Base-by-base conservation (phyloP, 2,888 invertebrate species). In the Formica aserva region DNA sequence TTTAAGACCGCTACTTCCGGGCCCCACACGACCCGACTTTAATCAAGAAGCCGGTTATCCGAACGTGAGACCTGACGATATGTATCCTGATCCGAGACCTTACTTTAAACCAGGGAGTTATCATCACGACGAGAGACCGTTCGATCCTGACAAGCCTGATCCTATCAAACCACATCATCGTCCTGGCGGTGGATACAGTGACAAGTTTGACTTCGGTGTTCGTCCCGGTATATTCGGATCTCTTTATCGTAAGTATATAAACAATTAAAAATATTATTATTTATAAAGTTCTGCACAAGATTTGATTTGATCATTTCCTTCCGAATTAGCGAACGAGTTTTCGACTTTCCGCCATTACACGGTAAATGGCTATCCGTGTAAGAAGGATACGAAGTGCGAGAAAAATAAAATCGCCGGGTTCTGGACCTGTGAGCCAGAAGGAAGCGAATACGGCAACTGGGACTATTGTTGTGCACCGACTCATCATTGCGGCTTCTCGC, bases 391-490 rank as follows among this genome's bases (percentile, higher is more conserved):
- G 0, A 95, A 95, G 0, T 98, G 98, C 91, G 96, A 96, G 38
- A 97, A 97, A 94, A 98, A 98, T 93, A 95, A 96, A 5, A 95
- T 97, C 15, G 97, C 97, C 0, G 98, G 98, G 0, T 98, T 98
- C 92, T 98, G 98, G 97, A 97, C 97, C 22, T 98, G 98, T 90
- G 97, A 98, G 90, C 96, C 97, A 0, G 98, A 98, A 88, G 97
- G 97, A 0, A 95, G 96, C 0, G 97, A 96, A 90, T 94, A 95
- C 89, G 97, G 97, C 9, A 96, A 96, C 1, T 98, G 98, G 98
- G 98, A 98, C 93, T 98, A 98, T 92, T 98, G 98, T 92, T 98
- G 98, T 91, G 96, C 97, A 38, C 97, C 98, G 0, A 96, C 97
- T 52, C 98, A 98, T 93, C 96, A 97, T 74, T 98, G 98, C 93